Conservation (phyloP, 2,888 invertebrate species). For the Steromphala cineraria region DNA sequence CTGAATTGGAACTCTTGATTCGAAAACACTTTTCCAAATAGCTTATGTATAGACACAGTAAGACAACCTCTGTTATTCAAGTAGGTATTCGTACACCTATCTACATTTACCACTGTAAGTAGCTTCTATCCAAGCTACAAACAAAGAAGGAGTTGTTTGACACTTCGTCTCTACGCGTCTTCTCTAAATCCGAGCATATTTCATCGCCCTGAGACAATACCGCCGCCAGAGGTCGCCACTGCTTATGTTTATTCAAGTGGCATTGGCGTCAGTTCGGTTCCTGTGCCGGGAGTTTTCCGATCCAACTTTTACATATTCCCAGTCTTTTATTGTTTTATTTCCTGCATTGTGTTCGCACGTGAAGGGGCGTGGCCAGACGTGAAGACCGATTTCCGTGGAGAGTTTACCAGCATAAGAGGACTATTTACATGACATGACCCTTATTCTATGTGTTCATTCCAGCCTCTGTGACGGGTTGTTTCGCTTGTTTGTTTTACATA, state of each 20-base stretch:
- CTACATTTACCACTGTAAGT: background rate
- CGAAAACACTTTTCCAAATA: background rate
- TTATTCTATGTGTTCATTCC: background rate
- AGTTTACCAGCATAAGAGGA: constrained; percentile 2
- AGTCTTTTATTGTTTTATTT: constrained; percentile 19
- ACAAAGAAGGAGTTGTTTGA: constrained; percentile 16
- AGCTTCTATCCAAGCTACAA: background rate
- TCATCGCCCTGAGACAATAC: constrained; percentile 24
- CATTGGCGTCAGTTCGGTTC: constrained; percentile 24
- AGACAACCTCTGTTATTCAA: background rate
- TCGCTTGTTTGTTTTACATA: background rate
- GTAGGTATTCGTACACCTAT: background rate
- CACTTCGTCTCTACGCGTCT: background rate
- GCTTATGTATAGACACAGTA: background rate
- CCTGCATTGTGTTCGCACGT: constrained; percentile 12
- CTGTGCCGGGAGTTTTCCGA: constrained; percentile 19
- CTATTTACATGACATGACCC: background rate
- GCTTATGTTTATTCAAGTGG: constrained; percentile 30
- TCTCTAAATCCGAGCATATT: constrained; percentile 1
- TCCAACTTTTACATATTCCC: constrained; percentile 18
- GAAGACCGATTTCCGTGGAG: background rate
- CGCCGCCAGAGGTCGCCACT: constrained; percentile 10
- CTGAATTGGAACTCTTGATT: background rate
- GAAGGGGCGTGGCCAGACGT: background rate
- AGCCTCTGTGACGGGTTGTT: too few species aligned